These are phyloP conservation scores for Pomatorhinus ruficollis DNA, from an alignment of 2,113 vertebrate genomes.

Conservation along the genomic window DNA sequence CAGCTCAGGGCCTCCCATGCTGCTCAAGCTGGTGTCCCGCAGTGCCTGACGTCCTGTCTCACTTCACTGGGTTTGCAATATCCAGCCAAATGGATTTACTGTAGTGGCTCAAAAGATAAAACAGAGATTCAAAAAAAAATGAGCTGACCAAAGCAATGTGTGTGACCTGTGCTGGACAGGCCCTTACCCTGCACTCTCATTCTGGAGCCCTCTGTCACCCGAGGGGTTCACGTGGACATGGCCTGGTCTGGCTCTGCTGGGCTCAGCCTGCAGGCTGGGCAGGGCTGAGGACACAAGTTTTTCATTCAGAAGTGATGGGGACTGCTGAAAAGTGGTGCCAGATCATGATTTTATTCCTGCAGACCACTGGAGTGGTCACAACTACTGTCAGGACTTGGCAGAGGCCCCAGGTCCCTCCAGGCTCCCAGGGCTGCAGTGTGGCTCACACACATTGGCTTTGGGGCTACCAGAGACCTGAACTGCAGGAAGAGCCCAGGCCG, in stretches of 20 bases:
- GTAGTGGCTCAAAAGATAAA: background rate
- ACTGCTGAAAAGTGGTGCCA: background rate
- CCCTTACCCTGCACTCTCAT: background rate
- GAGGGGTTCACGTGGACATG: fast-evolving
- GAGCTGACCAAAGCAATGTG: background rate
- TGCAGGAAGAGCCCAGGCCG: background rate
- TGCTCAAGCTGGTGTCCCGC: background rate
- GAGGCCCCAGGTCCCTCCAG: background rate
- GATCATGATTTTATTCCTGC: background rate
- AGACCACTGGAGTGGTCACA: background rate
- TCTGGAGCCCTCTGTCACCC: background rate
- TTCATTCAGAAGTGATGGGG: background rate
- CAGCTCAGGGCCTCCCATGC: background rate
- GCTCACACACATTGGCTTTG: background rate
- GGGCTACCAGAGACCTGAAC: background rate
- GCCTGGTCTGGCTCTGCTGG: background rate
- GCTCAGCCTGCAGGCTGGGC: background rate
- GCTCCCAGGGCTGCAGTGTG: background rate
- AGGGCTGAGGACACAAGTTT: background rate
- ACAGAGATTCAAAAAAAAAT: background rate
- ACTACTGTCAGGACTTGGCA: background rate
- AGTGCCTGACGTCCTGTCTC: background rate
- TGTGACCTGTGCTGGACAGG: background rate
- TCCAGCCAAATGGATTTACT: background rate
- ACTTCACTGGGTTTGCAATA: background rate